A percentile compares a stretch with the other conserved stretches of the same genome.
Conservation (phyloP, 2,113 vertebrate species). For the Marcusenius ussheri region DNA sequence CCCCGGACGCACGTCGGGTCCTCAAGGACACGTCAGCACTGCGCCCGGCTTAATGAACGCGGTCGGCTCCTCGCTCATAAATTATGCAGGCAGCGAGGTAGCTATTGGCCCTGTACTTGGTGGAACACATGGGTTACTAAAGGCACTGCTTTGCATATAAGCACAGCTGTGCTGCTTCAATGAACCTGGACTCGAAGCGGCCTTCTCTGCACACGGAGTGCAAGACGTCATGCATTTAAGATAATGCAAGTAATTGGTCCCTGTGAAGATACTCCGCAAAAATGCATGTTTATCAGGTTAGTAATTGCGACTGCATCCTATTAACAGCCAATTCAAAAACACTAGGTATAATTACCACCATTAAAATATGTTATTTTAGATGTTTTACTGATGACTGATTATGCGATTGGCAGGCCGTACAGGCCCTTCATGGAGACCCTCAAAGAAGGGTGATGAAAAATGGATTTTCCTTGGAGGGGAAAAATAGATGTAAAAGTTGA, state of each 20-base stretch:
- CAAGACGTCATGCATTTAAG: not conserved
- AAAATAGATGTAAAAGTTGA: not conserved
- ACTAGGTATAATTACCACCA: not conserved
- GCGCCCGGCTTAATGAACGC: not conserved
- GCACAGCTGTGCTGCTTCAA: not conserved
- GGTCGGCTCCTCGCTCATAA: not conserved
- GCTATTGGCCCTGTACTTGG: not conserved
- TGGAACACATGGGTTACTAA: not conserved
- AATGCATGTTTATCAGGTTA: not conserved
- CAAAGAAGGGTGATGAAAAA: not conserved
- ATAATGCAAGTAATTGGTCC: not conserved
- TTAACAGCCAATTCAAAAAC: not conserved
- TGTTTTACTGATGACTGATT: not conserved
- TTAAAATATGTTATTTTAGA: not conserved
- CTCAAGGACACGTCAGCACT: not conserved
- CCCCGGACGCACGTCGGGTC: not conserved
- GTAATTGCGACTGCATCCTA: not conserved
- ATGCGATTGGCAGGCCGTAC: not conserved
- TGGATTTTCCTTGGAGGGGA: not conserved
- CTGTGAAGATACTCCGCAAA: not conserved
- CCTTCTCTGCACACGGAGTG: not conserved
- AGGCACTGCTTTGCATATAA: not conserved
- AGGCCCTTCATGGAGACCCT: not conserved
- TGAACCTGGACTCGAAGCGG: not conserved
- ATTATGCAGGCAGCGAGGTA: not conserved